phyloP scores from a whole-genome alignment of 2,113 vertebrate genomes.

The Phalacrocorax pelagicus region DNA sequence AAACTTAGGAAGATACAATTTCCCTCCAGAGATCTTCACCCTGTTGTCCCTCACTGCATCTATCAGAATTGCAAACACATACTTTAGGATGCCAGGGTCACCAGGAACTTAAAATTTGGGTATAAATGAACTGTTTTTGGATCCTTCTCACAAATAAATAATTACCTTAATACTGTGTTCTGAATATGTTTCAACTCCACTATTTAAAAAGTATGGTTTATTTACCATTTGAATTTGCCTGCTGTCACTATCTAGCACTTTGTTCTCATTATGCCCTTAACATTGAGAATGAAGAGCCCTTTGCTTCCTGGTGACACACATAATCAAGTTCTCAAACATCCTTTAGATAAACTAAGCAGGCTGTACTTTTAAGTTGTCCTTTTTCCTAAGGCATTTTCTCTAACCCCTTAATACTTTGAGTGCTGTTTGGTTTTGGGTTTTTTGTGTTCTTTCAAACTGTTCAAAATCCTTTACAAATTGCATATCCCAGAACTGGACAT shows the following conservation, averaged over 20 bases:
- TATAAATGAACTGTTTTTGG: background rate
- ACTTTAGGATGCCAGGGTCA: background rate
- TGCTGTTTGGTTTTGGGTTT: too few species aligned
- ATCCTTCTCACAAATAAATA: background rate
- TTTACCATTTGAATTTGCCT: background rate
- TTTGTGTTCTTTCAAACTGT: background rate
- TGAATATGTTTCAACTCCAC: background rate
- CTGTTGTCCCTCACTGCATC: background rate
- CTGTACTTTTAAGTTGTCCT: background rate
- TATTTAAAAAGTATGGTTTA: background rate
- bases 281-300: background rate
- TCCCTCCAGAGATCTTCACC: background rate
- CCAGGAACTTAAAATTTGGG: background rate
- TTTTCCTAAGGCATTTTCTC: background rate
- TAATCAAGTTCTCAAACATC: background rate
- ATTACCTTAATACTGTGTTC: background rate
- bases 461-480: background rate
- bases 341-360: background rate
- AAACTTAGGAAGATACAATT: background rate
- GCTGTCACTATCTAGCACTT: background rate
- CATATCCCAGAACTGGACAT: background rate
- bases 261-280: background rate
- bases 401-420: background rate
- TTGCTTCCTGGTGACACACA: background rate
- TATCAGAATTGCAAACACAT: background rate